phyloP scores from a whole-genome alignment of 2,797 vertebrate genomes.

The Notoglanidium macrostoma region DNA sequence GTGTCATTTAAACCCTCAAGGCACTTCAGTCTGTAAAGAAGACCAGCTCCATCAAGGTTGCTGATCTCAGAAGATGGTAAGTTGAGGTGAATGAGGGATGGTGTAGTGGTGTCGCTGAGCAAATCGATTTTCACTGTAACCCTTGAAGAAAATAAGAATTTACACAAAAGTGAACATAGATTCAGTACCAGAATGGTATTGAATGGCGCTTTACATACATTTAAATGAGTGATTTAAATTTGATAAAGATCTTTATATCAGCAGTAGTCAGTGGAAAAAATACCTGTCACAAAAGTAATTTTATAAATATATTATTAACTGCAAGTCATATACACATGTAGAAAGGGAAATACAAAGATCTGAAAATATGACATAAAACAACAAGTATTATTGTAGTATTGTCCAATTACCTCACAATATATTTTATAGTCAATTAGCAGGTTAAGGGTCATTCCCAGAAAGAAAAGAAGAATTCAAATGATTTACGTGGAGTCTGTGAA shows the following conservation, averaged over 20 bases:
- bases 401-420: neutral
- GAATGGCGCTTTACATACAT: neutral
- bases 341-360: neutral
- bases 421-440: neutral
- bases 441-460: neutral
- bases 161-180: neutral
- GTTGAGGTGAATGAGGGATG: neutral
- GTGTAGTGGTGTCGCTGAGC: too few species aligned
- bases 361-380: neutral
- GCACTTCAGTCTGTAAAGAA: neutral
- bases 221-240: neutral
- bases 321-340: neutral
- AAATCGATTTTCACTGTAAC: neutral
- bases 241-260: neutral
- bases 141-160: neutral
- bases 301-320: neutral
- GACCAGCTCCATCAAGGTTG: neutral
- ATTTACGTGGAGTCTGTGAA: neutral
- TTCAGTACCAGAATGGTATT: neutral
- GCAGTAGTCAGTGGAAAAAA: neutral
- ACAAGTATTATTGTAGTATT: neutral
- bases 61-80: neutral
- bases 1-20: neutral
- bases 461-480: neutral
- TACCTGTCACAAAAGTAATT: neutral